Evolutionary conservation across 2,888 invertebrate genomes (phyloP).

Genomic region (Acanthoscelides obtectus): DNA sequence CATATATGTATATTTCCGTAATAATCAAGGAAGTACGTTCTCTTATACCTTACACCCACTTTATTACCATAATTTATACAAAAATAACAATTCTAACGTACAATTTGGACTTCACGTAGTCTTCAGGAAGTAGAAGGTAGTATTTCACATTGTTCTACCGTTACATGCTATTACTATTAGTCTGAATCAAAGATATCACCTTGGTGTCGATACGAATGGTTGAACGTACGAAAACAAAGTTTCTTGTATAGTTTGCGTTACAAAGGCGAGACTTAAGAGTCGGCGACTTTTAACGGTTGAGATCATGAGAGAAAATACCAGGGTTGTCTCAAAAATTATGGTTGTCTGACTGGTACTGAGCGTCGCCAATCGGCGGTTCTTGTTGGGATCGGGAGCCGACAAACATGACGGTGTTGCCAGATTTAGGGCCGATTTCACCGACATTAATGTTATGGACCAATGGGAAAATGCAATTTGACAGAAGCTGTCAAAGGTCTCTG

Average conservation of each 20-base stretch:
- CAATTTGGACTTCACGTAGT: neutral
- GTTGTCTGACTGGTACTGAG: too few species aligned
- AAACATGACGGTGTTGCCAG: too few species aligned
- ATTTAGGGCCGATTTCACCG: too few species aligned
- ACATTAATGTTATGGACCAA: too few species aligned
- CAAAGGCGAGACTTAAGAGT: neutral
- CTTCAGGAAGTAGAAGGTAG: neutral
- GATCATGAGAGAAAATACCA: too few species aligned
- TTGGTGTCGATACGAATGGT: neutral
- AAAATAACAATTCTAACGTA: neutral
- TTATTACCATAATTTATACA: neutral
- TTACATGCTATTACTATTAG: neutral
- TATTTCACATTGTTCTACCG: neutral
- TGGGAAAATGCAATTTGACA: too few species aligned
- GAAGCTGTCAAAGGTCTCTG: too few species aligned
- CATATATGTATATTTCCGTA: neutral
- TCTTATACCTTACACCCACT: neutral
- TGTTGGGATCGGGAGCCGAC: too few species aligned
- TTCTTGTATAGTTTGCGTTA: neutral
- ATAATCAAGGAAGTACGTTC: neutral
- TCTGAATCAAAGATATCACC: neutral
- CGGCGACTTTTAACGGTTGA: too few species aligned
- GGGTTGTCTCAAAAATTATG: too few species aligned
- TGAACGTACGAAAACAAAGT: neutral
- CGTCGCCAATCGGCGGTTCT: too few species aligned